Base-by-base conservation (phyloP, 2,113 vertebrate genomes). In the Malurus melanocephalus region DNA sequence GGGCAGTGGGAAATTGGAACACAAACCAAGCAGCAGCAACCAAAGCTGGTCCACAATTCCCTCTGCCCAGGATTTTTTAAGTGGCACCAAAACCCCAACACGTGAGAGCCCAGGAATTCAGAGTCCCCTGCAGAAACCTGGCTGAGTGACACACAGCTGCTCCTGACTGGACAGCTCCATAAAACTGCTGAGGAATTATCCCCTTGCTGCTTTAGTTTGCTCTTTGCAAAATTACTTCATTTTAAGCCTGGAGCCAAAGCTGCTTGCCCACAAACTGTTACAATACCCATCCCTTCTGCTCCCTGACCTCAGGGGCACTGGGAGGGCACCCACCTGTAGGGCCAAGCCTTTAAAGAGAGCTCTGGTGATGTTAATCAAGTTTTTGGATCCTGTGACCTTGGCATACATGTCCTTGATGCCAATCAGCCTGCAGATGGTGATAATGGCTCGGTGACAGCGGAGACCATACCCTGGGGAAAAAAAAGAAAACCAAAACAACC, bases 391-490 rank as follows among this genome's bases (percentile, higher is more conserved):
- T 7, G 98, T 95, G 46, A 99, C 96, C 92, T 97, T 99, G 79
- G 98, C 99, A 19, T 99, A 99, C 98, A 99, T 97, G 96, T 99
- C 98, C 95, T 98, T 88, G 75, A 99, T 98, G 12, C 99, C 99
- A 32, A 99, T 99, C 48, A 99, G 97, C 67, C 96, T 98, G 95
- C 98, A 99, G 61, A 99, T 90, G 64, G 99, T 99, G 94, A 98
- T 99, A 94, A 99, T 96, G 7, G 98, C 99, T 45, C 99, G 96
- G 93, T 99, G 99, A 94, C 99, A 99, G 92, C 4, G 98, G 46
- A 99, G 98, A 61, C 99, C 99, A 13, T 99, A 97, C 16, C 99
- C 99, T 99, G 92, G 40, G 61, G 55, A 27, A 40, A 30, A 42
- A 42, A 42, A 48, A 48, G 8, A 35, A 35, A 35, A 35, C 33